These are phyloP conservation scores for Cyprinella venusta DNA, from an alignment of 2,797 vertebrate genomes.

Conservation along the genomic window DNA sequence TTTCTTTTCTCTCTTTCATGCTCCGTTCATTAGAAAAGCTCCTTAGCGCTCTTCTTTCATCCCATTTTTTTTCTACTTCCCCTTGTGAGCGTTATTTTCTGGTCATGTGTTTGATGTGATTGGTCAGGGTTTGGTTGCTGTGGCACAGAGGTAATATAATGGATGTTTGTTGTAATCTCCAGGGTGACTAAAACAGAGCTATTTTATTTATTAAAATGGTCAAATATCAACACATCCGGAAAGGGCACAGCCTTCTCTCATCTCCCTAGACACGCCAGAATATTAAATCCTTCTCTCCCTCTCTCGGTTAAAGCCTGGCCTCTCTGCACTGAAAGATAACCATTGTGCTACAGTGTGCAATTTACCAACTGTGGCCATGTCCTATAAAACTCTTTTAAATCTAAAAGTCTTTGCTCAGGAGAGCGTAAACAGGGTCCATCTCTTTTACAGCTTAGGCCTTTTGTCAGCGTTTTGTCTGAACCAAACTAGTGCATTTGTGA, in stretches of 20 bases:
- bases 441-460: slow-evolving; percentile 4
- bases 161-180: slow-evolving; percentile 45
- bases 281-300: slow-evolving; percentile 51
- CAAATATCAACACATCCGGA: slow-evolving; percentile 47
- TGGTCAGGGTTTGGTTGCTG: slow-evolving; percentile 46
- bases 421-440: slow-evolving; percentile 26
- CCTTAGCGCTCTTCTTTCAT: slow-evolving; percentile 20
- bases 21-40: slow-evolving; percentile 24
- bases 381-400: slow-evolving; percentile 28
- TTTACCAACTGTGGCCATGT: slow-evolving; percentile 17
- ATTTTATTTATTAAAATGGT: slow-evolving; percentile 57
- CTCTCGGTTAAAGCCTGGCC: slow-evolving; percentile 51
- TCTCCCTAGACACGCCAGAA: slow-evolving; percentile 40
- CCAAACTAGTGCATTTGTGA: slow-evolving; percentile 6
- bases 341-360: slow-evolving; percentile 12
- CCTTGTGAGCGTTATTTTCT: slow-evolving; percentile 18
- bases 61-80: slow-evolving; percentile 5
- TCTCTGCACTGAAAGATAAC: slow-evolving; percentile 54
- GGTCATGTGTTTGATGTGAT: slow-evolving; percentile 23
- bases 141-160: slow-evolving; percentile 53
- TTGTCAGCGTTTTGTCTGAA: slow-evolving; percentile 3
- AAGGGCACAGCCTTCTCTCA: slow-evolving; percentile 42
- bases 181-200: slow-evolving; percentile 39
- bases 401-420: slow-evolving; percentile 33
- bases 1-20: slow-evolving; percentile 10